Percentiles rank a stretch among this genome's conserved stretches.
These are phyloP conservation scores for Heterotis niloticus DNA, from an alignment of 2,113 vertebrate genomes.

Conservation along the genomic window DNA sequence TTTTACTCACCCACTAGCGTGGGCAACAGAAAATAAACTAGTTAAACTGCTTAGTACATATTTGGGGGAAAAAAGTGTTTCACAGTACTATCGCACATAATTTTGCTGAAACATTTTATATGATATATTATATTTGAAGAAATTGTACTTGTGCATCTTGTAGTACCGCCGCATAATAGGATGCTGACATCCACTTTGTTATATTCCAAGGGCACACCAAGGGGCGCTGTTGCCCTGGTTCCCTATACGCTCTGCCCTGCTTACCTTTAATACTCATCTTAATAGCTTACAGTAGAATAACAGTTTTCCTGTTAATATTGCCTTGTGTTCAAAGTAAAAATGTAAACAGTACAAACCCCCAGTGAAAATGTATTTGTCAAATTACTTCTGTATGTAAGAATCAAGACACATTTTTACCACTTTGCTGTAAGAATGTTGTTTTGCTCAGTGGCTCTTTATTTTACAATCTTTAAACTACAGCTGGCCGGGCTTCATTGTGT, in stretches of 20 bases:
- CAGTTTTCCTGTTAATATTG: neutral
- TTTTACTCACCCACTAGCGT: constrained; percentile 9
- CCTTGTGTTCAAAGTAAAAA: neutral
- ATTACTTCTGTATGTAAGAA: too few relatives aligned
- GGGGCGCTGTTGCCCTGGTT: constrained; percentile 27
- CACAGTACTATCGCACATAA: neutral
- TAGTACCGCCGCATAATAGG: neutral
- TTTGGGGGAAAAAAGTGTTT: neutral
- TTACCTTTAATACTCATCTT: neutral
- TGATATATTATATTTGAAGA: neutral
- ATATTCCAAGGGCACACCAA: constrained; percentile 28
- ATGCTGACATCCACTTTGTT: constrained; percentile 1
- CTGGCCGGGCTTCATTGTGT: constrained; percentile 61
- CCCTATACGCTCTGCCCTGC: neutral
- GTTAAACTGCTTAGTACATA: neutral
- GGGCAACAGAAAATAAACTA: neutral
- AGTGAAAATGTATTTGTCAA: too few relatives aligned
- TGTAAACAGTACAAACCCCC: too few relatives aligned
- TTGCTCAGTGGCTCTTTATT: constrained; percentile 56
- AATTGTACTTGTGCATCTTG: neutral
- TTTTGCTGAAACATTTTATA: neutral
- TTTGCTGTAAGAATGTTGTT: constrained; percentile 1
- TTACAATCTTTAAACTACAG: constrained; percentile 50
- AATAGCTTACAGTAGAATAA: constrained; percentile 4
- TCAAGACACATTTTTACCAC: neutral